phyloP scores from a whole-genome alignment of 2,888 invertebrate genomes.

The Tryphoninae sp. region DNA sequence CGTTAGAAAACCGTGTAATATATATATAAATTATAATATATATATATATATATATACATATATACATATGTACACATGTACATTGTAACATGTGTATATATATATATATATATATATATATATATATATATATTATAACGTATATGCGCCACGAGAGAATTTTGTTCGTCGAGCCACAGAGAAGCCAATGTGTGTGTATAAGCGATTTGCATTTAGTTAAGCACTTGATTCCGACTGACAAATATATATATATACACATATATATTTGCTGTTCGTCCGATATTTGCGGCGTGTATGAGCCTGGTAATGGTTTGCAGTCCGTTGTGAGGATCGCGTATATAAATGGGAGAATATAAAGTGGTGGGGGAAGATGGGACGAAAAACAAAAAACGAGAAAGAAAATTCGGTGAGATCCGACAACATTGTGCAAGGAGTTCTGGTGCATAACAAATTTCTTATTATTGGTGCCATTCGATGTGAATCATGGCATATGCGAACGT shows the following conservation, averaged over 20 bases:
- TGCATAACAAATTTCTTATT: conserved; percentile 47
- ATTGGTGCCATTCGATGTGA: conserved; percentile 60
- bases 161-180: conserved; percentile 24
- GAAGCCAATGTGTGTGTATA: conserved; percentile 9
- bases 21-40: background rate
- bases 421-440: conserved; percentile 62
- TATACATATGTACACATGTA: background rate
- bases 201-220: conserved; percentile 35
- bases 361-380: background rate
- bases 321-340: background rate
- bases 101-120: too few species aligned
- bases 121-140: conserved; percentile 12
- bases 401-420: conserved; percentile 62
- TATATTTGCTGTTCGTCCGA: conserved; percentile 17
- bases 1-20: conserved; percentile 25
- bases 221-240: conserved; percentile 31
- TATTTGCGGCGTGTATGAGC: background rate
- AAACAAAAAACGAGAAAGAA: conserved; percentile 12
- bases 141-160: conserved; percentile 33
- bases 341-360: background rate
- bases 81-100: conserved; percentile 20
- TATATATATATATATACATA: too few species aligned
- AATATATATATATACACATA: background rate
- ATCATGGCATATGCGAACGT: conserved; percentile 53
- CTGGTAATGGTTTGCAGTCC: conserved; percentile 14